Base-by-base conservation (phyloP, 2,888 invertebrate genomes). In the Microctonus hyperodae region DNA sequence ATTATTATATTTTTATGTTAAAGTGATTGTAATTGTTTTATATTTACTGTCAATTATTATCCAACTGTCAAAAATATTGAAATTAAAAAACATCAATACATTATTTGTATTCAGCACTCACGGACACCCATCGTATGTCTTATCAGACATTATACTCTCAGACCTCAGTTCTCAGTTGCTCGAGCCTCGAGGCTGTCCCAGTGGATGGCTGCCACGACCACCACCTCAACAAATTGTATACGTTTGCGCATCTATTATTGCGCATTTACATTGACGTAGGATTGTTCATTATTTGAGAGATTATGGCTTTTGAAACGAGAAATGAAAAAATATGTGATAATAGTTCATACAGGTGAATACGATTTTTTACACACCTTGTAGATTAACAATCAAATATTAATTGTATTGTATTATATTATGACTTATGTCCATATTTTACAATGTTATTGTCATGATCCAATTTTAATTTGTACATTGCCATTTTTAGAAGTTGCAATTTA, bases 131-230 rank as follows among this genome's bases (percentile, higher is more conserved):
- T 77, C 75, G 76, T 72, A 75, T 71, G 73, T 76, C 76, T 79
- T 79, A 79, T 80, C 79, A 81, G 78, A 72, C 78, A 74, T 79
- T 78, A 80, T 76, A 76, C 79, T 78, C 76, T 65, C 65, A 60
- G 10, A 35, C 10, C 7, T 5, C 65, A 60, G 10, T 35, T 10
- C 7, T 5, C 10, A 44, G 44, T 7, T 44, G 28, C 40, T 64
- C n/a, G n/a, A n/a, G n/a, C n/a, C n/a, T 63, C 57, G 51, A 65
- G 44, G 61, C 68, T 74, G 68, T 72, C 69, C 69, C 67, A 72
- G 71, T 73, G 71, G 64, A 71, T 61, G 69, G 64, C 55, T 65
- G 60, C 60, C 69, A 67, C 63, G 63, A 68, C 69, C 68, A 72
- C 69, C 66, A 70, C 68, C 67, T 67, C 63, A 37, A 40, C n/a